Evolutionary conservation across 2,888 invertebrate species (phyloP).

Genomic region (Tetanocera ferruginea): DNA sequence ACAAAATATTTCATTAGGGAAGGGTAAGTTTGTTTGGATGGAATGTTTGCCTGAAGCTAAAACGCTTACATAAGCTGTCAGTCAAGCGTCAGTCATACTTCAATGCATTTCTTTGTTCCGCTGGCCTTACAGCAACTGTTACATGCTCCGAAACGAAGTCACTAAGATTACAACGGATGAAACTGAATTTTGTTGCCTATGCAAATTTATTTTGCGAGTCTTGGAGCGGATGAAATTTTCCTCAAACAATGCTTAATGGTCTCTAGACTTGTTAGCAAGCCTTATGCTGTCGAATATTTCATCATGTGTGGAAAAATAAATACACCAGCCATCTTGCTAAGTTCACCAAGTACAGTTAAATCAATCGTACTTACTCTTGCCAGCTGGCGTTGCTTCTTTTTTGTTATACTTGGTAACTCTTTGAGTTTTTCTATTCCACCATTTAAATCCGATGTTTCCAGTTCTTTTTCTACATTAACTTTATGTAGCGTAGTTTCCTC

Average conservation of each 20-base stretch:
- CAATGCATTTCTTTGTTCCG: constrained; percentile 59
- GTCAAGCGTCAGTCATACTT: constrained; percentile 59
- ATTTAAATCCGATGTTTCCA: constrained; percentile 58
- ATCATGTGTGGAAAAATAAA: constrained; percentile 58
- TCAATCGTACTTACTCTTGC: constrained; percentile 57
- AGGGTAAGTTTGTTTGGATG: constrained; percentile 31
- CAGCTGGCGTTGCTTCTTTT: constrained; percentile 71
- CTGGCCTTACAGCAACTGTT: constrained; percentile 68
- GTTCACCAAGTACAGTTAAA: background rate
- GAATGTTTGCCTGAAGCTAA: constrained; percentile 56
- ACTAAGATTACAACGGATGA: constrained; percentile 70
- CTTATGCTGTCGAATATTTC: constrained; percentile 70
- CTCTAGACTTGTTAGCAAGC: constrained; percentile 52
- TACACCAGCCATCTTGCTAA: no score
- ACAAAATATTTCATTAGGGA: constrained; percentile 52
- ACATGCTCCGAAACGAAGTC: constrained; percentile 52
- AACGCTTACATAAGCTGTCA: constrained; percentile 51
- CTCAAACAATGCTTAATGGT: constrained; percentile 54
- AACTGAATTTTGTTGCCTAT: constrained; percentile 51
- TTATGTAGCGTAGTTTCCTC: constrained; percentile 42
- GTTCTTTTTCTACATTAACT: constrained; percentile 54
- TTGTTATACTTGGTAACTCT: constrained; percentile 56
- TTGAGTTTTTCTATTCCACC: constrained; percentile 74
- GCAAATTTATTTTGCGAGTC: constrained; percentile 55
- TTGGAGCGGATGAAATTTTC: constrained; percentile 50